Evolutionary conservation across 2,797 vertebrate genomes (phyloP).

Genomic region (Poeciliopsis gracilis): DNA sequence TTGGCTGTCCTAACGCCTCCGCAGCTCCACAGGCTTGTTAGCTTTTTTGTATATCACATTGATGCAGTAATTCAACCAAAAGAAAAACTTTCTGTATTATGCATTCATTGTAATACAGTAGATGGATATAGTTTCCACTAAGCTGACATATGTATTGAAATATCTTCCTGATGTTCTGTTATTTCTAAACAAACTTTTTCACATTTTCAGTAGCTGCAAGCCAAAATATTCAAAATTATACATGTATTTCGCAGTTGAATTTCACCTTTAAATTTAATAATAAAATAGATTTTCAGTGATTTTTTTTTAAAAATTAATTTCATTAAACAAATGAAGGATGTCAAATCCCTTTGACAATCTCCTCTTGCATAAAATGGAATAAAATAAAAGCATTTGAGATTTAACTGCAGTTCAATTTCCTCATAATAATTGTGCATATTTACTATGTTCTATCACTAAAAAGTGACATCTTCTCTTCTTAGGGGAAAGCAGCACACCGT

Average conservation of each 20-base stretch:
- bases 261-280: not conserved
- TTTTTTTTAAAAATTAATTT: not conserved
- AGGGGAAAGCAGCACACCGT: conserved; percentile 84
- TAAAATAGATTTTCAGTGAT: not conserved
- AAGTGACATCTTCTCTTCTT: conserved; percentile 8
- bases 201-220: not conserved
- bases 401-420: not conserved
- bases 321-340: not conserved
- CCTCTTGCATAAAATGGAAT: not conserved
- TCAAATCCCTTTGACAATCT: not conserved
- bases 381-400: not conserved
- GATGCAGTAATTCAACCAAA: not conserved
- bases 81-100: not conserved
- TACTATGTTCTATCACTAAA: not conserved
- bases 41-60: not conserved
- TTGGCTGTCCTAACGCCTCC: too few species aligned
- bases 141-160: too few species aligned
- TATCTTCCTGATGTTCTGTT: not conserved
- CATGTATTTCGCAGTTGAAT: not conserved
- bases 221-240: not conserved
- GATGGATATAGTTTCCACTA: too few species aligned
- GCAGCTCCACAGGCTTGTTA: not conserved
- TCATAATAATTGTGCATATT: not conserved
- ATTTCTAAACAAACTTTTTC: too few species aligned
- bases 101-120: too few species aligned